Evolutionary conservation across 2,113 vertebrate species (phyloP).

Genomic region (Sprattus sprattus): DNA sequence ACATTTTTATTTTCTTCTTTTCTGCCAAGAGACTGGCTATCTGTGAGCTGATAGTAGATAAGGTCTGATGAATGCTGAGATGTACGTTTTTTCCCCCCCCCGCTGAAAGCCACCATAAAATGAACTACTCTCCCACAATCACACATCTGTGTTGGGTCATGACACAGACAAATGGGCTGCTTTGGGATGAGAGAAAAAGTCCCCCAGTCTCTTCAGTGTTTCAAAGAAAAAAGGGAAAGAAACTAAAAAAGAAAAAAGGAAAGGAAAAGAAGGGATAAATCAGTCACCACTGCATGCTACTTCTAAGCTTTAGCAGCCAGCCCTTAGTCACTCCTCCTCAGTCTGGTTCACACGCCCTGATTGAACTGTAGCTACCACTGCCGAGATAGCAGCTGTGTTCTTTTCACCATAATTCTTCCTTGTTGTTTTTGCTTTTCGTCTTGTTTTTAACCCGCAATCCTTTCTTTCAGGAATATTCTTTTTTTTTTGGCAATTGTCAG

Average conservation of each 20-base stretch:
- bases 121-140: constrained; percentile 59
- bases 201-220: not conserved
- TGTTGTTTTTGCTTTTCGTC: not conserved
- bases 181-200: constrained; percentile 58
- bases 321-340: not conserved
- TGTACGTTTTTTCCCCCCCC: constrained; percentile 52
- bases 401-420: not conserved
- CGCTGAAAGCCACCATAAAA: constrained; percentile 54
- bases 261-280: not conserved
- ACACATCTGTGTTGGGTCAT: constrained; percentile 64
- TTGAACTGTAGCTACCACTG: not conserved
- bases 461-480: too few relatives aligned
- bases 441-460: not conserved
- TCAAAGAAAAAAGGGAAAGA: not conserved
- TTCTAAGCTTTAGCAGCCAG: not conserved
- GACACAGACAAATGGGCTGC: constrained; percentile 73
- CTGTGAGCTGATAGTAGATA: constrained; percentile 45
- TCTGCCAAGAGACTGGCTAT: constrained; percentile 34
- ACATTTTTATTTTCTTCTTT: constrained; percentile 23
- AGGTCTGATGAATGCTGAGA: constrained; percentile 56
- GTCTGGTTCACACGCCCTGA: not conserved
- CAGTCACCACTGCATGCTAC: not conserved
- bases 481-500: not conserved
- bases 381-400: not conserved
- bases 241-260: not conserved